Conservation (phyloP, 2,797 vertebrate species). For the Catharus ustulatus region DNA sequence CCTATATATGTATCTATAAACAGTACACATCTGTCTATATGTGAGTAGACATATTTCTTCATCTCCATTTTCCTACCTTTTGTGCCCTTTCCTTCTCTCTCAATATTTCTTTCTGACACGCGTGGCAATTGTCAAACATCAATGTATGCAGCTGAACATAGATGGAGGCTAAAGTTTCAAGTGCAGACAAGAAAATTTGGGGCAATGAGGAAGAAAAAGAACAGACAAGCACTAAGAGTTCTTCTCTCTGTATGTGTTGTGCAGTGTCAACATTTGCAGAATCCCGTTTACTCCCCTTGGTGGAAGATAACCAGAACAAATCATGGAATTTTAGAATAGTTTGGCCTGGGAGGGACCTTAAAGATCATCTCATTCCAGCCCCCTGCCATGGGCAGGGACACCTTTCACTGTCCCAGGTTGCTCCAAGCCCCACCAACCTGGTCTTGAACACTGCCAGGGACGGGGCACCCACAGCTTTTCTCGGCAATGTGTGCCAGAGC, state of each 20-base stretch:
- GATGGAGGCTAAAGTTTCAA: neutral
- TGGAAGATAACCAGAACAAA: neutral
- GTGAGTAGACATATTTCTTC: neutral
- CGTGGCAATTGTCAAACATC: neutral
- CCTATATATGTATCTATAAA: neutral
- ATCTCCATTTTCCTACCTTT: neutral
- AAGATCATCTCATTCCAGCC: neutral
- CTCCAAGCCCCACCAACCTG: accelerated
- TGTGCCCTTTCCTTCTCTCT: neutral
- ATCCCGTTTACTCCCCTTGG: neutral
- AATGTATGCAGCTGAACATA: neutral
- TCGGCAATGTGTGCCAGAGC: neutral
- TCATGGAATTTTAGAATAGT: neutral
- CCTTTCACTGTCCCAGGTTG: neutral
- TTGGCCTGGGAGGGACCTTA: neutral
- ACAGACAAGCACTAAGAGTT: neutral
- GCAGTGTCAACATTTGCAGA: neutral
- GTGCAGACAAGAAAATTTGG: neutral
- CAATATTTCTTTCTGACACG: neutral
- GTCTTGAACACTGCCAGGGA: neutral
- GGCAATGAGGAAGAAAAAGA: neutral
- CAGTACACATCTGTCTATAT: neutral
- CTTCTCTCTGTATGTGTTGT: neutral
- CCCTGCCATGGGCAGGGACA: neutral
- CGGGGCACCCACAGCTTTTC: neutral